Evolutionary conservation across 2,888 invertebrate species (phyloP).

Genomic region (Callosobruchus maculatus): DNA sequence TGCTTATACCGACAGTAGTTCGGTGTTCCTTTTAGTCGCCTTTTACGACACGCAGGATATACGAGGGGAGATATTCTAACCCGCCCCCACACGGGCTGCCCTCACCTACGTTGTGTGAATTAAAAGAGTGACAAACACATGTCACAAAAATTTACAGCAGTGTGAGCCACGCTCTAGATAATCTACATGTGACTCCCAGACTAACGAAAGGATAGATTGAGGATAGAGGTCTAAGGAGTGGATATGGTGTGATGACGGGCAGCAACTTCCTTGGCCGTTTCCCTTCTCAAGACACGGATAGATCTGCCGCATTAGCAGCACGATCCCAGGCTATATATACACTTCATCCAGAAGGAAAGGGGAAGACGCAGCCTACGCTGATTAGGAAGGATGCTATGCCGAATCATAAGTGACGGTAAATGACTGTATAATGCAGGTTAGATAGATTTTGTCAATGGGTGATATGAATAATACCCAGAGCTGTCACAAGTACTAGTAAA

Average conservation of each 20-base stretch:
- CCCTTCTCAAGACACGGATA: constrained; percentile 43
- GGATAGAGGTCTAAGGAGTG: not conserved
- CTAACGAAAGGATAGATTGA: not conserved
- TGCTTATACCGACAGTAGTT: no score
- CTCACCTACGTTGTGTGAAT: no score
- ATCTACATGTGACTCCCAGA: not conserved
- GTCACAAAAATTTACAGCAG: no score
- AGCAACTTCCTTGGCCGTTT: constrained; percentile 38
- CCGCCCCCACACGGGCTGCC: no score
- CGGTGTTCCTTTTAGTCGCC: no score
- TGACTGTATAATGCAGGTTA: not conserved
- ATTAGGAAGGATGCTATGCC: not conserved
- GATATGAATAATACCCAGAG: no score
- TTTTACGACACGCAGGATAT: no score
- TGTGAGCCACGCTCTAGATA: no score
- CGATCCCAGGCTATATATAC: constrained; percentile 14
- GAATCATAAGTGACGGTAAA: not conserved
- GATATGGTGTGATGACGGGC: constrained; percentile 34
- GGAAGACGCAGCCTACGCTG: not conserved
- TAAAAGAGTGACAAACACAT: no score
- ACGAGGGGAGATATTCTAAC: no score
- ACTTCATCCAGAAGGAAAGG: constrained; percentile 15
- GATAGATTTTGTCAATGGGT: no score
- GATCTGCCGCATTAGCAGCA: constrained; percentile 38
- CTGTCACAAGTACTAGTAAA: no score